phyloP scores from a whole-genome alignment of 2,888 invertebrate genomes.

The Conus canariensis region DNA sequence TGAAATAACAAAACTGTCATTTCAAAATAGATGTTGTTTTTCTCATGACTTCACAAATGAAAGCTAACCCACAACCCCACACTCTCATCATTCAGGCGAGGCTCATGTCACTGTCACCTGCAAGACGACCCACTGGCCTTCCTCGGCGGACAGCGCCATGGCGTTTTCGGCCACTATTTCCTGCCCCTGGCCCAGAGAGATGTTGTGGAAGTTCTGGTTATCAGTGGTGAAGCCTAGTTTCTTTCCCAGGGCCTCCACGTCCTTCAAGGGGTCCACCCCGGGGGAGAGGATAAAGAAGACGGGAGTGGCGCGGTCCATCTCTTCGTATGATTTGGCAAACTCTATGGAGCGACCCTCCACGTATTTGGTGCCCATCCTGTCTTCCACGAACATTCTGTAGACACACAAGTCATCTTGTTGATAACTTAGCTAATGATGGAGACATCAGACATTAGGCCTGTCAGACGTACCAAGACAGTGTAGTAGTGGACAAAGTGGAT shows the following conservation, averaged over 20 bases:
- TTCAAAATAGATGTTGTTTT: no score
- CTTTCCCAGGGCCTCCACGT: conserved; percentile 93
- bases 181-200: conserved; percentile 95
- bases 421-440: conserved; percentile 47
- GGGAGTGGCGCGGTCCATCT: conserved; percentile 94
- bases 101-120: conserved; percentile 81
- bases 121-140: conserved; percentile 97
- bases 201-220: conserved; percentile 92
- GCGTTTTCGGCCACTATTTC: conserved; percentile 96
- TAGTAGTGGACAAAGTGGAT: no score
- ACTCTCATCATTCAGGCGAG: no score
- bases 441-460: no score
- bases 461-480: no score
- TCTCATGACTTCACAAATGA: no score
- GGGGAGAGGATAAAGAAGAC: conserved; percentile 98
- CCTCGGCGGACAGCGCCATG: conserved; percentile 90
- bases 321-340: conserved; percentile 95
- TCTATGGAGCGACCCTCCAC: conserved; percentile 93
- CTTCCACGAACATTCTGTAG: conserved; percentile 93
- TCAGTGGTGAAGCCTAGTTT: conserved; percentile 90
- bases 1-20: no score
- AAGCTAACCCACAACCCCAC: no score
- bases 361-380: conserved; percentile 94
- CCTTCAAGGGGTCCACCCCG: conserved; percentile 97
- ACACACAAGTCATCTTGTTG: no score